Percentiles rank a stretch among this genome's conserved stretches.
Evolutionary conservation across 2,888 invertebrate genomes (phyloP).

Genomic region (Andrena haemorrhoa): DNA sequence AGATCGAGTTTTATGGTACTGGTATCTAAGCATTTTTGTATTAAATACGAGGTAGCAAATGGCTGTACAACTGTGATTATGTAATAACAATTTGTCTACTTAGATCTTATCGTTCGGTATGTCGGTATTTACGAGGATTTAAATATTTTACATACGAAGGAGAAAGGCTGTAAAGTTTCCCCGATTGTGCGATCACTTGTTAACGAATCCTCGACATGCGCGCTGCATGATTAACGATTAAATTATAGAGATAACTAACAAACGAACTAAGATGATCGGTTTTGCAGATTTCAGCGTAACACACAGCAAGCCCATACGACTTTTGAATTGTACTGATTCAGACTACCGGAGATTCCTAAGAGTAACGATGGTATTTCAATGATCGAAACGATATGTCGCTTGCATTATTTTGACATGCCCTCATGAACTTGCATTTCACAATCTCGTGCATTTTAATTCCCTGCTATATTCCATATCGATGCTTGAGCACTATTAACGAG

Average conservation of each 20-base stretch:
- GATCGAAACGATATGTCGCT: neutral
- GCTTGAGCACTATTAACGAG: neutral
- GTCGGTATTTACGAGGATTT: slow-evolving; percentile 50
- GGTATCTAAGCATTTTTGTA: slow-evolving; percentile 69
- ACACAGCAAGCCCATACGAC: slow-evolving; percentile 60
- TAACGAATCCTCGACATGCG: slow-evolving; percentile 21
- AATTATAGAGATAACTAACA: slow-evolving; percentile 6
- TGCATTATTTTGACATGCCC: slow-evolving; percentile 56
- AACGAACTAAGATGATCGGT: neutral
- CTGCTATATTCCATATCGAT: neutral
- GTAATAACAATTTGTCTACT: slow-evolving; percentile 61
- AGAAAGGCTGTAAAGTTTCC: slow-evolving; percentile 46
- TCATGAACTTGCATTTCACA: slow-evolving; percentile 1
- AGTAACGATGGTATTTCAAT: neutral
- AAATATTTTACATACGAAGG: slow-evolving; percentile 56
- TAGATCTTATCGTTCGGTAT: slow-evolving; percentile 55
- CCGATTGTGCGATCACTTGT: slow-evolving; percentile 33
- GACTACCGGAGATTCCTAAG: neutral
- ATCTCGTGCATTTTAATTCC: neutral
- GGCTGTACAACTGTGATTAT: slow-evolving; percentile 74
- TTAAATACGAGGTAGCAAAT: slow-evolving; percentile 74
- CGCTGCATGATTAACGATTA: slow-evolving; percentile 17
- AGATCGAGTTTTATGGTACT: slow-evolving; percentile 35
- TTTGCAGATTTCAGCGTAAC: slow-evolving; percentile 13
- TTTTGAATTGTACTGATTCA: slow-evolving; percentile 29